Evolutionary conservation across 2,888 invertebrate genomes (phyloP), one percentile per base, ranked within the genome.

Genomic region (Amblyjoppa proteus): DNA sequence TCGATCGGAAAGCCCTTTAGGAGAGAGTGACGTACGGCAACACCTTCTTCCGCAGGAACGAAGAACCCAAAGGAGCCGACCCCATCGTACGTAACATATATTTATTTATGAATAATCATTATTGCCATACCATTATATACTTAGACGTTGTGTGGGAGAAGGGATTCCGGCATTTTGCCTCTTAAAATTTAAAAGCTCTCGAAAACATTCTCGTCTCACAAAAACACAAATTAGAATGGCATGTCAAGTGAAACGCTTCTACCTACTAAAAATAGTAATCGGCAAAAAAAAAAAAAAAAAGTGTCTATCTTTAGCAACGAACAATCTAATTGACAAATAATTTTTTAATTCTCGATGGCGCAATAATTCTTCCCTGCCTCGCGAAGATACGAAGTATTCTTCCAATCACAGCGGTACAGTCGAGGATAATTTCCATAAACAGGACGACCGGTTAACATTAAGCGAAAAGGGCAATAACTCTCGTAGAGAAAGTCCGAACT

Each of bases 31-130:
- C 85, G 83, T 83, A 85, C 85, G 85, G 88, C 81, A 88, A 88
- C 88, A 88, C 88, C 88, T 88, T 87, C 84, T 87, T 85, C 84
- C 86, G 86, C 64, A 82, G 79, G 69, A 83, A 81, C 83, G 76
- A 70, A 28, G 64, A 73, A 74, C 16, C 73, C 70, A 86, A 86
- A 84, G 86, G 73, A 78, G 79, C 84, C 86, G 80, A 58, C 25
- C 25, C 38, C 41, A 28, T 49, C 45, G 38, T 56, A 20, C 74
- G 41, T 28, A 79, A 78, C 82, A 38, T 85, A 71, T 85, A 82
- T 79, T 81, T 85, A 80, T 83, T 85, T 83, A 74, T 77, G 85
- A 83, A 85, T 85, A 85, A 83, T 81, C 58, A 83, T 75, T 68
- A 68, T 34, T 34, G 6, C 61, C 31, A 31, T n/a, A 31, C 31